phyloP scores from a whole-genome alignment of 2,888 invertebrate species.

The Ornithoptera priamus region DNA sequence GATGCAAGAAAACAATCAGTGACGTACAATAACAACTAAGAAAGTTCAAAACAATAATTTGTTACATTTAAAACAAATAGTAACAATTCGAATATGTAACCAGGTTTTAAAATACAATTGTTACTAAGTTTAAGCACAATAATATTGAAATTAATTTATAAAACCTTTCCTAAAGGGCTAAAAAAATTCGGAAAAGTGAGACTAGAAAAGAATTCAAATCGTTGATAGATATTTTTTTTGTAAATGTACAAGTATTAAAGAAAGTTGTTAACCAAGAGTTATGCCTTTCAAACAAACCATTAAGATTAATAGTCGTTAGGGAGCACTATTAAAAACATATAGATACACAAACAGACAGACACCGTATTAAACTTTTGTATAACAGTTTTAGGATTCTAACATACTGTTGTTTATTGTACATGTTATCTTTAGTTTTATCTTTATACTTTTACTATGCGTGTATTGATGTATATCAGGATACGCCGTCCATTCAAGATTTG shows the following conservation, averaged over 20 bases:
- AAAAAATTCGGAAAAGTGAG: neutral
- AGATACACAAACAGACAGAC: no score
- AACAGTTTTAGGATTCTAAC: no score
- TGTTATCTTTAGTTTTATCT: neutral
- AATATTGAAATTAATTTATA: neutral
- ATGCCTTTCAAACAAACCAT: no score
- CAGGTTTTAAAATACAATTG: neutral
- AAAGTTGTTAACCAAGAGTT: no score
- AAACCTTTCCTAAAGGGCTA: neutral
- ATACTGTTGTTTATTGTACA: neutral
- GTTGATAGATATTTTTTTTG: no score
- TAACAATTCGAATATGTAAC: neutral
- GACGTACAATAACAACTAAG: conserved; percentile 1
- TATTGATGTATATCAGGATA: neutral
- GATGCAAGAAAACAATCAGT: conserved; percentile 5
- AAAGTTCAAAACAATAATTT: neutral
- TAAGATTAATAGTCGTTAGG: no score
- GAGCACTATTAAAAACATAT: no score
- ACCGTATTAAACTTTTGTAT: no score
- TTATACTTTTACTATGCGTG: neutral
- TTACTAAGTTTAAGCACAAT: neutral
- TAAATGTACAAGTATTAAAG: no score
- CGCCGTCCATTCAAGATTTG: neutral
- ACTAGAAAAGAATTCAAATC: neutral
- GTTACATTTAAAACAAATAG: neutral